Evolutionary conservation across 1,140 invertebrate genomes (phyloP).

Genomic region (Zaprionus tsacasi): DNA sequence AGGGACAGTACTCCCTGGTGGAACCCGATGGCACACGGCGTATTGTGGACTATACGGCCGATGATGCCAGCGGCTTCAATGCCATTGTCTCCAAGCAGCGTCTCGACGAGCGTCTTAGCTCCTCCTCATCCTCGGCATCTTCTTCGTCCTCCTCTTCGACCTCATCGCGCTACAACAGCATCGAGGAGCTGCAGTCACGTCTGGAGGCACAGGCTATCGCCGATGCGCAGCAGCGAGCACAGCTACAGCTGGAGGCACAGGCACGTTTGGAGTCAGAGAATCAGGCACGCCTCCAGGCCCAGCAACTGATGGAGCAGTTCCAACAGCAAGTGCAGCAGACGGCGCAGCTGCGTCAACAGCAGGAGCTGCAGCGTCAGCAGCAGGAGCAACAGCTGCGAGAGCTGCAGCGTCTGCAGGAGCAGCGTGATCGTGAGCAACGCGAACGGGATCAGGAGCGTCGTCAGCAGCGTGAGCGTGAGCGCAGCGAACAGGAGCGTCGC

Average conservation of each 20-base stretch:
- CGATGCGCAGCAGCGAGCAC: conserved; percentile 63
- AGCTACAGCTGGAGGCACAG: conserved; percentile 67
- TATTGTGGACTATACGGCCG: conserved; percentile 86
- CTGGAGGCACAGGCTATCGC: conserved; percentile 71
- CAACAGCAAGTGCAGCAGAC: conserved; percentile 77
- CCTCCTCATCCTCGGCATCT: conserved; percentile 11
- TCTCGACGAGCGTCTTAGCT: conserved; percentile 63
- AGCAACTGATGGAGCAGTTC: conserved; percentile 81
- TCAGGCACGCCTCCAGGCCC: conserved; percentile 73
- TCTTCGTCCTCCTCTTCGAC: conserved; percentile 30
- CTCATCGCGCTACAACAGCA: conserved; percentile 70
- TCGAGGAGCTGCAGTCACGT: conserved; percentile 72
- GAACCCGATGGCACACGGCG: conserved; percentile 86
- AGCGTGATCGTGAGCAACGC: conserved; percentile 47
- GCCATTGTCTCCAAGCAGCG: conserved; percentile 86
- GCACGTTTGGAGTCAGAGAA: conserved; percentile 64
- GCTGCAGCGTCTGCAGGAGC: conserved; percentile 55
- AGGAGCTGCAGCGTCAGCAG: conserved; percentile 62
- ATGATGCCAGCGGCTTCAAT: conserved; percentile 86
- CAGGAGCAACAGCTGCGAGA: conserved; percentile 67
- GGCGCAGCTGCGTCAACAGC: conserved; percentile 67
- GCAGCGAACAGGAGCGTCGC: conserved; percentile 23
- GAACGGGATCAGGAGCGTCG: conserved; percentile 53
- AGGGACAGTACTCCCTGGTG: conserved; percentile 86
- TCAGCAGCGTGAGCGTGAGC: conserved; percentile 43